These are phyloP conservation scores for Acrossocheilus wenchowensis DNA, from an alignment of 2,797 vertebrate genomes.

Conservation along the genomic window DNA sequence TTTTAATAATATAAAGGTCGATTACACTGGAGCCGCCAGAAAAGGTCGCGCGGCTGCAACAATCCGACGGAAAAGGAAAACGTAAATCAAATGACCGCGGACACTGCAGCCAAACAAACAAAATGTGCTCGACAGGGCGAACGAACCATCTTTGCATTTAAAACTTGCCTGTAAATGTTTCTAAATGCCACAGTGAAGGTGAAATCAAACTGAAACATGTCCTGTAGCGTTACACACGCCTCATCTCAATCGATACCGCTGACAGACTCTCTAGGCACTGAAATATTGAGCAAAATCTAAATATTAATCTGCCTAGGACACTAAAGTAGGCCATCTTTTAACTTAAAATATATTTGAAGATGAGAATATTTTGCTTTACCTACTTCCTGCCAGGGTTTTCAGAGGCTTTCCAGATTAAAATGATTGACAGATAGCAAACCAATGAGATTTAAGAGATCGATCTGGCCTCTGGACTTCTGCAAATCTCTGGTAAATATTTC, in stretches of 20 bases:
- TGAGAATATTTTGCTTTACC: neutral
- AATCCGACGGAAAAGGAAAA: neutral
- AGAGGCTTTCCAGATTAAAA: neutral
- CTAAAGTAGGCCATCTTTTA: neutral
- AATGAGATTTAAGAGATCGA: slow-evolving; percentile 1
- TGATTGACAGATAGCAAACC: slow-evolving; percentile 14
- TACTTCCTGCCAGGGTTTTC: neutral
- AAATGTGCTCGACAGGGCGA: neutral
- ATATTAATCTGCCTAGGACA: neutral
- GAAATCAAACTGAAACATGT: neutral
- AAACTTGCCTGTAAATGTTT: neutral
- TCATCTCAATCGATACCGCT: neutral
- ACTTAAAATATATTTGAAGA: neutral
- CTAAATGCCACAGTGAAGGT: neutral
- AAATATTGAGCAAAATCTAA: neutral
- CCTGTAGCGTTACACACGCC: neutral
- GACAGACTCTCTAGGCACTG: neutral
- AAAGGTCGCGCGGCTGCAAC: slow-evolving; percentile 24
- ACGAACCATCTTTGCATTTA: neutral
- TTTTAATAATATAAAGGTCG: neutral
- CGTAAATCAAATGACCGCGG: neutral
- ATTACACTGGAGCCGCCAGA: neutral
- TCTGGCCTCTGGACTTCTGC: neutral
- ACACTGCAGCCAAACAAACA: neutral
- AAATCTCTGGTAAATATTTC: neutral